Evolutionary conservation across 2,113 vertebrate genomes (phyloP), one percentile per base, ranked within the genome.

Genomic region (Eleginops maclovinus): DNA sequence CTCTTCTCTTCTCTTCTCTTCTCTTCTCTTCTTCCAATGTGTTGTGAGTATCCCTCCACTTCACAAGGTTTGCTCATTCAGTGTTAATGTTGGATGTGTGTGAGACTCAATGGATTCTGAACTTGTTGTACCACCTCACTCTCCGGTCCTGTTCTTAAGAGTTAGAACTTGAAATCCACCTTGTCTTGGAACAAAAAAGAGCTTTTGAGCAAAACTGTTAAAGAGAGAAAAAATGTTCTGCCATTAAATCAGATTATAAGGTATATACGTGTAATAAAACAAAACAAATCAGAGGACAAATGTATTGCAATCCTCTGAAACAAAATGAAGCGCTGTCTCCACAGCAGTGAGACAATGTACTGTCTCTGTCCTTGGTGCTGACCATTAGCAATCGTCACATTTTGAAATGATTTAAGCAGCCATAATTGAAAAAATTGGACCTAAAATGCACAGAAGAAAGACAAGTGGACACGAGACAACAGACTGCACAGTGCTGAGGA

Each of bases 61-160:
- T 5, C 31, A 36, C 31, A 51, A 50, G 17, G 63, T 65, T 31
- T 60, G 58, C 1, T 70, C 19, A 50, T 24, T 36, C 24, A 63
- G 21, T 0, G 41, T 70, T 47, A 55, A n/a, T 41, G 69, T 49
- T 3, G 66, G 24, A 40, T n/a, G 31, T 36, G 31, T 36, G 31
- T 8, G 47, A 55, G 63, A 53, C 74, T 72, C 66, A 54, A 67
- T 26, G 53, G 22, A 55, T 55, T 24, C 15, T 24, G 22, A 15
- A 16, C 53, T 26, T 55, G 3, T 8, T 26, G 13, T 26, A 26
- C 2, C 15, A 15, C 22, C 22, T 31, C 54, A 16, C 54, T 56
- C 14, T 56, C 24, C 28, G 54, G 15, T 56, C 54, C 16, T 24
- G 54, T 16, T 28, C 24, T 16, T 28, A 28, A 6, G 28, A 56